Conservation (phyloP, 37 sponge, comb jelly and placozoan species). For the Diacarnus erythraeanus region DNA sequence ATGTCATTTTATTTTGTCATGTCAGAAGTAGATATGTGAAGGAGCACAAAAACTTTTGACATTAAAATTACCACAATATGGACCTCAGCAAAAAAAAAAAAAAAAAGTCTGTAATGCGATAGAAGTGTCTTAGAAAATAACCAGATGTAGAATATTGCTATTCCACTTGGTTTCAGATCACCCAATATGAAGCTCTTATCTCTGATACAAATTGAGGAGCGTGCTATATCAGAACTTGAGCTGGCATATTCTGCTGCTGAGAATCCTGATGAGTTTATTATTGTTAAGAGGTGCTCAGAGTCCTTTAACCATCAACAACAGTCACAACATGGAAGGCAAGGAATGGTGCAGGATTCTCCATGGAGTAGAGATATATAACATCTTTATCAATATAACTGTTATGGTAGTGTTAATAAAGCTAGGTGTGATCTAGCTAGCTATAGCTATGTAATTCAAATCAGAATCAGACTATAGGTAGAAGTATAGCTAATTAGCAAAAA, state of each 20-base stretch:
- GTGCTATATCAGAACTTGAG: constrained; percentile 51
- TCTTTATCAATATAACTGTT: too few species aligned
- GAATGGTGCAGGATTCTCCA: background rate
- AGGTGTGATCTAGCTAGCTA: too few species aligned
- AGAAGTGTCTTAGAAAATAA: too few species aligned
- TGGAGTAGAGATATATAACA: constrained; percentile 1
- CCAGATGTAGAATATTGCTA: background rate
- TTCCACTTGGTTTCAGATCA: background rate
- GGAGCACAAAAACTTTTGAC: too few species aligned
- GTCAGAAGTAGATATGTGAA: too few species aligned
- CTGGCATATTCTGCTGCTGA: constrained; percentile 23
- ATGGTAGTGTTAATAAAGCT: too few species aligned
- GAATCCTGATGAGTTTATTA: constrained; percentile 70
- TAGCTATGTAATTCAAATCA: too few species aligned
- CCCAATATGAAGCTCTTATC: background rate
- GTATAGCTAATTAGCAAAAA: too few species aligned
- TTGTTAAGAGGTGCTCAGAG: constrained; percentile 30
- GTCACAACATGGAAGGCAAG: constrained; percentile 10
- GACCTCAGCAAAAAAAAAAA: background rate
- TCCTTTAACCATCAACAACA: background rate
- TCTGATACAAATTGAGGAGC: constrained; percentile 61
- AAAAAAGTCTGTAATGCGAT: background rate
- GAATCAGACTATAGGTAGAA: too few species aligned
- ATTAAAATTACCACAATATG: too few species aligned
- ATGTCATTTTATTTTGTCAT: too few species aligned